These are phyloP conservation scores for Dolichotis patagonum DNA, from an alignment of 2,113 vertebrate species.

Conservation along the genomic window DNA sequence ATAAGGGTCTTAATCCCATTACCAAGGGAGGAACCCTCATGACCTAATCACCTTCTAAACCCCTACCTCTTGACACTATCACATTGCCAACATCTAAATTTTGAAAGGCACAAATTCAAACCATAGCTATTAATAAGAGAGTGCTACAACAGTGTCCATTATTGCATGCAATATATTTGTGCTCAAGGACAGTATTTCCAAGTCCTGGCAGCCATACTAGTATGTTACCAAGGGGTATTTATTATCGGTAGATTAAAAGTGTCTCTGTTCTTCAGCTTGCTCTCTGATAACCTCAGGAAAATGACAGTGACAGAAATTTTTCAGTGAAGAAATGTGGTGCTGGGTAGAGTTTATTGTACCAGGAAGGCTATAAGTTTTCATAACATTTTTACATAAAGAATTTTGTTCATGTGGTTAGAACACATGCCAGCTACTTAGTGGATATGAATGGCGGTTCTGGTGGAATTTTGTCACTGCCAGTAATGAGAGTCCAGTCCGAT, in stretches of 20 bases:
- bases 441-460: background rate
- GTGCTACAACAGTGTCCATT: background rate
- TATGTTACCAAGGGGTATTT: background rate
- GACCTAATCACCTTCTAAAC: background rate
- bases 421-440: background rate
- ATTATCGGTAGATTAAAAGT: background rate
- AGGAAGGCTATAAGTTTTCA: background rate
- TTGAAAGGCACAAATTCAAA: background rate
- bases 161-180: background rate
- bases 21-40: too few relatives aligned
- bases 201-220: background rate
- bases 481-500: background rate
- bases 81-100: background rate
- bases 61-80: background rate
- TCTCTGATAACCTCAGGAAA: background rate
- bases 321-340: background rate
- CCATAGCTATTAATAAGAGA: background rate
- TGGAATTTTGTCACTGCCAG: accelerated
- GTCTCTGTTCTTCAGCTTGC: background rate
- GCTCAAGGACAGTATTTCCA: background rate
- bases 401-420: background rate
- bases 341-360: background rate
- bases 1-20: background rate
- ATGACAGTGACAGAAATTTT: background rate
- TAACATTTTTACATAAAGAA: background rate